phyloP scores from a whole-genome alignment of 2,113 vertebrate genomes.

The Agapornis roseicollis region DNA sequence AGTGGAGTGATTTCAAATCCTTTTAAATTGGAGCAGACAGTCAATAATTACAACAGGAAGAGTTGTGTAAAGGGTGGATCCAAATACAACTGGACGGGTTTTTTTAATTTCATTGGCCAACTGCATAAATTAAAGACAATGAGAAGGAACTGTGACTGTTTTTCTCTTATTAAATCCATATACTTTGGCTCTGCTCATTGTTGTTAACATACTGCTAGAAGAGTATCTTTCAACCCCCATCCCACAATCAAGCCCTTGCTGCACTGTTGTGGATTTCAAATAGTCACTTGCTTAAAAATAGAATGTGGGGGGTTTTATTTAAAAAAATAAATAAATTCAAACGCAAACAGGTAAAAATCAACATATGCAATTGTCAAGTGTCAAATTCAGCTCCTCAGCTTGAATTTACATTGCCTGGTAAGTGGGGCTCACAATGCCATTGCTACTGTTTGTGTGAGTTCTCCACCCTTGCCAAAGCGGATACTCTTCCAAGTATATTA shows the following conservation, averaged over 20 bases:
- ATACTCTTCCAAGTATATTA: neutral
- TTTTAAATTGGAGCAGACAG: neutral
- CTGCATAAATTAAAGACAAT: conserved; percentile 4
- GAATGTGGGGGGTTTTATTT: neutral
- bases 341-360: conserved; percentile 35
- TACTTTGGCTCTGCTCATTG: conserved; percentile 17
- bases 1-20: neutral
- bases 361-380: neutral
- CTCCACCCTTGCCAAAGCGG: neutral
- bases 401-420: neutral
- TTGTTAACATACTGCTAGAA: conserved; percentile 34
- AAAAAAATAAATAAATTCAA: neutral
- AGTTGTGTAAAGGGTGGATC: neutral
- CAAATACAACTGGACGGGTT: neutral
- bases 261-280: conserved; percentile 5
- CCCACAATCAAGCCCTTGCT: neutral
- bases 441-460: rapidly evolving
- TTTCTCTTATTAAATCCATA: conserved; percentile 36
- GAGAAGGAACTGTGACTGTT: neutral
- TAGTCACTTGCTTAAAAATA: conserved; percentile 45
- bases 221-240: conserved; percentile 1
- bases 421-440: neutral
- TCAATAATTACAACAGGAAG: neutral
- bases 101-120: neutral
- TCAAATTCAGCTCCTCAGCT: neutral